These are phyloP conservation scores for Dinocampus coccinellae DNA, from an alignment of 2,888 invertebrate genomes.

Conservation along the genomic window DNA sequence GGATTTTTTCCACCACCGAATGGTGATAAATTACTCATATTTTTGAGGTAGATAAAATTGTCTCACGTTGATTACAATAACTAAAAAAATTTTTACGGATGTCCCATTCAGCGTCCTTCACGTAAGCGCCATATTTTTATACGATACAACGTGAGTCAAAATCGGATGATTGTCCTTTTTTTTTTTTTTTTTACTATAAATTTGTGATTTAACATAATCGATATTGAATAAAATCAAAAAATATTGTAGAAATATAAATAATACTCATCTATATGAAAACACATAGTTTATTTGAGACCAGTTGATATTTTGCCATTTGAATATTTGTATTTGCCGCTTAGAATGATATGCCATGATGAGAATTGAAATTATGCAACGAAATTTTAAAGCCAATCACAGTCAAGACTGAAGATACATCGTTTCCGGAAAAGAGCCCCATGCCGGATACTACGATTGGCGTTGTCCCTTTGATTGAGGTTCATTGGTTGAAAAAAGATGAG, in stretches of 20 bases:
- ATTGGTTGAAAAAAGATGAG: slow-evolving; percentile 32
- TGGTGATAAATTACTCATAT: slow-evolving; percentile 72
- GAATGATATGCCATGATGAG: not conserved
- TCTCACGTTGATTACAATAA: slow-evolving; percentile 28
- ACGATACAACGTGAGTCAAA: slow-evolving; percentile 33
- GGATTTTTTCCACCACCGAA: slow-evolving; percentile 82
- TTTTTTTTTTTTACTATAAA: not conserved
- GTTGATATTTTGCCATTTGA: no score
- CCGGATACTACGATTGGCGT: slow-evolving; percentile 40
- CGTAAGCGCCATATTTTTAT: slow-evolving; percentile 60
- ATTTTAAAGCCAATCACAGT: slow-evolving; percentile 11
- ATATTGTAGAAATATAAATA: no score
- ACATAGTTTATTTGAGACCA: no score
- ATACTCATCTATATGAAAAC: no score
- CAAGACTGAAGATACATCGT: not conserved
- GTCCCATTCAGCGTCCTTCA: slow-evolving; percentile 59
- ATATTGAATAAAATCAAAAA: no score
- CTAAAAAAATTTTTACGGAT: slow-evolving; percentile 40
- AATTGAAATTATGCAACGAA: not conserved
- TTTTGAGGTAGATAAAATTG: slow-evolving; percentile 32
- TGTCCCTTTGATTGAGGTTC: slow-evolving; percentile 29
- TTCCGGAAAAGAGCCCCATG: slow-evolving; percentile 10
- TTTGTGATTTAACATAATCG: no score
- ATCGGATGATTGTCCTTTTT: not conserved
- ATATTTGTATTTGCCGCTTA: slow-evolving; percentile 20